Conservation (phyloP, 2,888 invertebrate species). For the Lepidonotus clava region DNA sequence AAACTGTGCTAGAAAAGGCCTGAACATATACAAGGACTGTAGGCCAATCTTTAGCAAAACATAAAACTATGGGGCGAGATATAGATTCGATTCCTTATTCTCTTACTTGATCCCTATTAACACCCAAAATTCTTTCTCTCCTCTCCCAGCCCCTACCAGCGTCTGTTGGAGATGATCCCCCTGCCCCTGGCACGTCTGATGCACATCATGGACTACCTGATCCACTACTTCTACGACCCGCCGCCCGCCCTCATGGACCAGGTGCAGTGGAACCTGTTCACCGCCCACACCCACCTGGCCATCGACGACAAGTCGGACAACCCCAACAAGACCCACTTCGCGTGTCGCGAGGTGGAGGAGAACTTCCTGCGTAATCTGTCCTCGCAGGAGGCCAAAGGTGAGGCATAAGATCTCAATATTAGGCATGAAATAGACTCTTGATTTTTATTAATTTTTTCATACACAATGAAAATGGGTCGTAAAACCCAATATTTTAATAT, state of each 20-base stretch:
- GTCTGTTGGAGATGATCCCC: conserved; percentile 64
- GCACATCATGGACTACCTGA: conserved; percentile 94
- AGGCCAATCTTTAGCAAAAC: too few relatives aligned
- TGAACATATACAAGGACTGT: too few relatives aligned
- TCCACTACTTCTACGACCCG: conserved; percentile 96
- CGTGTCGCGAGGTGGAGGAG: conserved; percentile 89
- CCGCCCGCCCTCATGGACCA: conserved; percentile 81
- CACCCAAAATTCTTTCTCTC: too few relatives aligned
- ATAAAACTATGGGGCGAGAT: too few relatives aligned
- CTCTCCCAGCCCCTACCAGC: conserved; percentile 24
- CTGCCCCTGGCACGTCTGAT: conserved; percentile 85
- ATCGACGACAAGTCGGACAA: conserved; percentile 66
- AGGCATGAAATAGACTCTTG: too few relatives aligned
- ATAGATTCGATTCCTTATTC: too few relatives aligned
- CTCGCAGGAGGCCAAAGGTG: conserved; percentile 56
- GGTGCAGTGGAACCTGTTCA: conserved; percentile 88
- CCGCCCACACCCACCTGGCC: conserved; percentile 59
- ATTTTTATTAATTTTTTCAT: too few relatives aligned
- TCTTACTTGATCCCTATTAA: too few relatives aligned
- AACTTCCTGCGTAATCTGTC: conserved; percentile 82
- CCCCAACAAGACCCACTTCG: conserved; percentile 85
- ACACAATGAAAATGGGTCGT: too few relatives aligned
- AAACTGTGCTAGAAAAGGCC: too few relatives aligned
- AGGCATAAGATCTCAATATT: too few relatives aligned
- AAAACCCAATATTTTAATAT: too few relatives aligned